Evolutionary conservation across 2,113 vertebrate species (phyloP).

Genomic region (Anolis carolinensis): DNA sequence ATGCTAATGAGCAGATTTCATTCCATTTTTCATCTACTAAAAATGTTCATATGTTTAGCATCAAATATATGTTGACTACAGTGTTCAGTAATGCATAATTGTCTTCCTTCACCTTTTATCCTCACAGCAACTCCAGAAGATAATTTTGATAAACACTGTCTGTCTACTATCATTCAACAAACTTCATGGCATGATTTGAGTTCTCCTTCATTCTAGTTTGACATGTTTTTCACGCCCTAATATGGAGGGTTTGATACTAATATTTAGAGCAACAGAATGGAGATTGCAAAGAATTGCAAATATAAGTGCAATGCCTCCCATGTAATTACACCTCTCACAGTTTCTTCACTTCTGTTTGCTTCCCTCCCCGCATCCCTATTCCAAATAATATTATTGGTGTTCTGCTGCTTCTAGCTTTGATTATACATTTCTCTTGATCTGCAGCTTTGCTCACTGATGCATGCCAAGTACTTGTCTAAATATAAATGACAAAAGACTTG

Average conservation of each 20-base stretch:
- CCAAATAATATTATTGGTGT: constrained; percentile 8
- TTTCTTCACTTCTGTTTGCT: not conserved
- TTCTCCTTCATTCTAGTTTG: not conserved
- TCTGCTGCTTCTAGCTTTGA: not conserved
- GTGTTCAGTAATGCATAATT: not conserved
- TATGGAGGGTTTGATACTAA: not conserved
- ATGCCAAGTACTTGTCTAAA: constrained; percentile 29
- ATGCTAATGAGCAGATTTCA: too few species aligned
- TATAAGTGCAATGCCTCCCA: not conserved
- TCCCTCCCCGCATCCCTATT: not conserved
- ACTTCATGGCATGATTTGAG: not conserved
- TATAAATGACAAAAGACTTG: not conserved
- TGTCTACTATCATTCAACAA: not conserved
- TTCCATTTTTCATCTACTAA: too few species aligned
- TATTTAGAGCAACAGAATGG: not conserved
- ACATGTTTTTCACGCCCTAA: not conserved
- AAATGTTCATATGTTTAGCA: too few species aligned
- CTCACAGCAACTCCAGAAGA: not conserved
- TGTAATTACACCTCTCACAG: not conserved
- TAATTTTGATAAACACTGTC: not conserved
- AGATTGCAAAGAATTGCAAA: not conserved
- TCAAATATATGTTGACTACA: too few species aligned
- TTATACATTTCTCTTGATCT: not conserved
- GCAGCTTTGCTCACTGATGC: constrained; percentile 8
- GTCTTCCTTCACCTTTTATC: not conserved